These are phyloP conservation scores for Drosophila lini DNA, from an alignment of 1,140 invertebrate genomes.

Conservation along the genomic window DNA sequence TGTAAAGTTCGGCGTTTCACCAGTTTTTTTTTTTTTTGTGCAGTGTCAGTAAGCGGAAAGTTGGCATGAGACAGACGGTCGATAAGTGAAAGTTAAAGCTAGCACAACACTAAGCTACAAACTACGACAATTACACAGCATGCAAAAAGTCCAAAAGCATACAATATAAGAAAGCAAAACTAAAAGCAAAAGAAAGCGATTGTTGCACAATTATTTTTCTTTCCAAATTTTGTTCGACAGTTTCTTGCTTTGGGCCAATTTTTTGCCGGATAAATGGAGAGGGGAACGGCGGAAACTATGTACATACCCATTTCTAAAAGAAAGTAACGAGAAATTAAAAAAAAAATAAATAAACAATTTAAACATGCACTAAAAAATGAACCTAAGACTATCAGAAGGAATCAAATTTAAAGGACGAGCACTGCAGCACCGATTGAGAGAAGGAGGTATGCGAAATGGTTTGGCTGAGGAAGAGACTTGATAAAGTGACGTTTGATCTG, in stretches of 20 bases:
- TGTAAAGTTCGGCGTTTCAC: conserved; percentile 44
- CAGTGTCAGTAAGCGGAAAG: conserved; percentile 51
- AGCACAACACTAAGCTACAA: conserved; percentile 5
- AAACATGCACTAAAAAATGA: conserved; percentile 46
- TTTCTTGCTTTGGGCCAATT: conserved; percentile 54
- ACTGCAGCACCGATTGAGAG: conserved; percentile 26
- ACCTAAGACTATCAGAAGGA: conserved; percentile 35
- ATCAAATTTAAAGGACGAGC: conserved; percentile 31
- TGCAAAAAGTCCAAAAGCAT: conserved; percentile 39
- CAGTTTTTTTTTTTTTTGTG: conserved; percentile 12
- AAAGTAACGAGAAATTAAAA: conserved; percentile 31
- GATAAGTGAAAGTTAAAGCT: conserved; percentile 7
- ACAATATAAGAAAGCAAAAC: conserved; percentile 12
- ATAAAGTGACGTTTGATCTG: conserved; percentile 48
- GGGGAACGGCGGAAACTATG: conserved; percentile 30
- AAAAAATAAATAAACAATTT: conserved; percentile 42
- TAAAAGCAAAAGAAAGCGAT: conserved; percentile 12
- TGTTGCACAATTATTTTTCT: conserved; percentile 29
- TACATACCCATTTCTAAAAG: conserved; percentile 69
- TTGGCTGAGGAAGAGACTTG: conserved; percentile 44
- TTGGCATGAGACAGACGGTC: conserved; percentile 29
- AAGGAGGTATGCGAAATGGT: conserved; percentile 22
- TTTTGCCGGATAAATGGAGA: conserved; percentile 33
- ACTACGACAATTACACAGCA: conserved; percentile 27
- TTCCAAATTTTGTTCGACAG: conserved; percentile 20